Percentiles rank a stretch among this genome's conserved stretches.
Conservation (phyloP, 1,140 invertebrate species). For the Bombus haemorrhoidalis region DNA sequence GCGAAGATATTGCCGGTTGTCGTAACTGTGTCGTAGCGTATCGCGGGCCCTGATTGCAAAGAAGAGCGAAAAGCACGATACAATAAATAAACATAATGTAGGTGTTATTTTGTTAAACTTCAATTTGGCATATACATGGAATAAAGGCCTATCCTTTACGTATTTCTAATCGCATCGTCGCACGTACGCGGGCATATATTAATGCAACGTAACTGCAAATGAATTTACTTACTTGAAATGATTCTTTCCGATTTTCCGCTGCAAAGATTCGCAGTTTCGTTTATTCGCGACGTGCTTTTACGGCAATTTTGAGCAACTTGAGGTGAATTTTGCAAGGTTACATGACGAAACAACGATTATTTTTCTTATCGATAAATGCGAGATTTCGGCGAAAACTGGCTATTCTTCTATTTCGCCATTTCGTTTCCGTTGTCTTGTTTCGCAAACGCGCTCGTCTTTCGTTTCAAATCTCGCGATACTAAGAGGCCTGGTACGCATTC, state of each 20-base stretch:
- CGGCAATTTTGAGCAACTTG: not conserved
- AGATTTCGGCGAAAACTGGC: too few relatives aligned
- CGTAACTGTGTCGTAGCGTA: too few relatives aligned
- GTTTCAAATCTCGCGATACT: not conserved
- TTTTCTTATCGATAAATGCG: not conserved
- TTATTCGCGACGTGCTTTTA: not conserved
- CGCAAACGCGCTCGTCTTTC: constrained; percentile 14
- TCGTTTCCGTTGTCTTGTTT: not conserved
- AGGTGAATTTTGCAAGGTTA: not conserved
- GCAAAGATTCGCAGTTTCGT: not conserved
- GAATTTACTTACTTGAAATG: not conserved
- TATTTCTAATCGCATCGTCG: too few relatives aligned
- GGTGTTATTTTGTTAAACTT: too few relatives aligned
- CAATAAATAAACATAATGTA: not conserved
- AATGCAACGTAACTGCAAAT: not conserved
- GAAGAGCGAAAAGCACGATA: too few relatives aligned
- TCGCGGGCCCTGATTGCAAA: too few relatives aligned
- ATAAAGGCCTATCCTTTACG: too few relatives aligned
- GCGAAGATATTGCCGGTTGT: too few relatives aligned
- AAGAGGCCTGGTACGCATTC: not conserved
- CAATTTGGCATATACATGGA: too few relatives aligned
- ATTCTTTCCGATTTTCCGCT: not conserved
- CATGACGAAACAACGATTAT: not conserved
- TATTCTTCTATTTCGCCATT: not conserved
- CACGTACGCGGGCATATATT: not conserved